Base-by-base conservation (phyloP, 2,797 vertebrate genomes). In the Ibycter americanus region DNA sequence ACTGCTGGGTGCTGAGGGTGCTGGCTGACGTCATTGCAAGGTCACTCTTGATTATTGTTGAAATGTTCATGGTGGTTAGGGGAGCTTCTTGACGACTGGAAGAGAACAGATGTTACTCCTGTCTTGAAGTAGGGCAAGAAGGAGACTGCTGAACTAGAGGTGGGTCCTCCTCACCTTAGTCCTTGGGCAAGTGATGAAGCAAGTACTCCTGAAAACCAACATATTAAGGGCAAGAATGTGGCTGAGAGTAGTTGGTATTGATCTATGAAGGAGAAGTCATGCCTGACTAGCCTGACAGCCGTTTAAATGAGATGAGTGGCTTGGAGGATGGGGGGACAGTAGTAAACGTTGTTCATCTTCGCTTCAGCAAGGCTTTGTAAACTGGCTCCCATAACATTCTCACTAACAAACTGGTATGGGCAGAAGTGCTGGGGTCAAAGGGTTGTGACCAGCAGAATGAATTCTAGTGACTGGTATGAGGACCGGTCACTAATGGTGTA, bases 351-450 rank as follows among this genome's bases (percentile, higher is more conserved):
- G 18, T 56, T 66, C 71, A 54, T 72, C 34, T 38, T 4, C 7
- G n/a, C 27, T 47, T 83, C 16, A 80, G 9, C 32, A 46, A 49
- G 65, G 13, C 38, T 77, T 76, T 73, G 34, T 54, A 25, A 71
- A 44, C 22, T 5, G 21, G 13, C 20, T 76, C 10, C 46, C 0
- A 0, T 73, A n/a, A 17, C 8, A 8, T 74, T 55, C 47, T 54
- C 10, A 44, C 6, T 31, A 25, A 19, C 34, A 66, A 26, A 62
- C 11, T 20, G 36, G 11, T 66, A 17, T 0, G 1, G 9, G 32
- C n/a, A 25, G 46, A 73, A 70, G 31, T 68, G 17, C 26, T 51
- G 29, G 38, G 13, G 22, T 59, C 20, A 38, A 55, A 59, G 63
- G 34, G 8, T 27, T 52, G 15, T 58, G 21, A 76, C 87, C 36